Conservation (phyloP, 2,888 invertebrate species). For the Tipula vernalis region DNA sequence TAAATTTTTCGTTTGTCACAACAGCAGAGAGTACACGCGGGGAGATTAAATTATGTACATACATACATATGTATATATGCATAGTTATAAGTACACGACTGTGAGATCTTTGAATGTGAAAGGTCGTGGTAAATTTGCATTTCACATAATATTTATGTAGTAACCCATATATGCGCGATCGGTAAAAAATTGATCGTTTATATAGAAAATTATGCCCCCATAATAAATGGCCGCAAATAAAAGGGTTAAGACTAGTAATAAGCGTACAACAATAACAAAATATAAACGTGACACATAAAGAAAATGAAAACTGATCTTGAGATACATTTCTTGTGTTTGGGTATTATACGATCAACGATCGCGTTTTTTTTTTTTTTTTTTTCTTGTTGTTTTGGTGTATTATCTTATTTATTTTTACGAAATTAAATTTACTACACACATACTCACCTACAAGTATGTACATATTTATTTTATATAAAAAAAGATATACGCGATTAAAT, state of each 20-base stretch:
- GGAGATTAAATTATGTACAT: background rate
- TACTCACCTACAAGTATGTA: background rate
- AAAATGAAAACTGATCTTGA: background rate
- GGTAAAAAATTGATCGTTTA: background rate
- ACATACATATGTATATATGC: background rate
- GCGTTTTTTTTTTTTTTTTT: background rate
- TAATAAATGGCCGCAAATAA: background rate
- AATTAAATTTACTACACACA: background rate
- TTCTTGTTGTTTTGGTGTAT: background rate
- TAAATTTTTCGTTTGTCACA: background rate
- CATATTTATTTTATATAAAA: background rate
- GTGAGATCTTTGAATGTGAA: background rate
- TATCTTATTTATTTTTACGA: conserved; percentile 4
- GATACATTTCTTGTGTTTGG: background rate
- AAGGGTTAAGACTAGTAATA: background rate
- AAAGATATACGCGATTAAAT: background rate
- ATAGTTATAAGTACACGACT: background rate
- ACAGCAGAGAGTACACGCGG: background rate
- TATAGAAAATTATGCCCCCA: background rate
- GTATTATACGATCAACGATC: background rate
- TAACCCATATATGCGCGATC: background rate
- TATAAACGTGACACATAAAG: background rate
- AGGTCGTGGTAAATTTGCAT: background rate
- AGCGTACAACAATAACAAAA: background rate
- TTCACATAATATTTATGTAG: background rate